Conservation (phyloP, 2,113 vertebrate genomes). For the Oreochromis spilurus region DNA sequence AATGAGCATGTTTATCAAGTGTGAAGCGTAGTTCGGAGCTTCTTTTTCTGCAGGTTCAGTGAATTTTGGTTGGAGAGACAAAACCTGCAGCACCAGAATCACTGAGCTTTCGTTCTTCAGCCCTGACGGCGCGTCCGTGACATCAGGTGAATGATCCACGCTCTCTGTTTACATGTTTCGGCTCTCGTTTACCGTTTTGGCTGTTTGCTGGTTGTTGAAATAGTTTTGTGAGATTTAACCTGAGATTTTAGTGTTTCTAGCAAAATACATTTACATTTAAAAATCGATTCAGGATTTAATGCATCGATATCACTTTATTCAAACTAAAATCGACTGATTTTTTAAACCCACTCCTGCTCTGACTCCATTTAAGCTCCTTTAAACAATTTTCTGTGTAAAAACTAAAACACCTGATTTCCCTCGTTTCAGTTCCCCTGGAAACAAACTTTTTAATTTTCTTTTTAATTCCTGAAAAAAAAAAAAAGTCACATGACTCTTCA, state of each 20-base stretch:
- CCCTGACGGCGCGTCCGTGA: background rate
- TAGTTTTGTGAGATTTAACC: background rate
- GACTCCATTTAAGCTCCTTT: background rate
- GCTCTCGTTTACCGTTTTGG: background rate
- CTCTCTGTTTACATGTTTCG: background rate
- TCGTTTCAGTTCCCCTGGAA: accelerated
- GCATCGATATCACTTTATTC: background rate
- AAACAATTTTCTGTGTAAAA: background rate
- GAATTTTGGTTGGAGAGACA: background rate
- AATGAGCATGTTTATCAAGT: background rate
- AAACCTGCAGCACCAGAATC: background rate
- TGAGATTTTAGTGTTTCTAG: background rate
- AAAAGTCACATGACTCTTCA: background rate
- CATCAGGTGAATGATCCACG: background rate
- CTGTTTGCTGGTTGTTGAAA: background rate
- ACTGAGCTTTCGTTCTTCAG: accelerated
- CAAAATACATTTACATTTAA: background rate
- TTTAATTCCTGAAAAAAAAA: background rate
- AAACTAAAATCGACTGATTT: accelerated
- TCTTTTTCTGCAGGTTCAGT: accelerated
- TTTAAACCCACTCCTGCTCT: background rate
- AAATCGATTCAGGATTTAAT: background rate
- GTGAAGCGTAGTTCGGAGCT: background rate
- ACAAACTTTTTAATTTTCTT: background rate
- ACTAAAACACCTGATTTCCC: accelerated